Conservation (phyloP, 1,140 invertebrate genomes). For the Lysiphlebus fabarum region DNA sequence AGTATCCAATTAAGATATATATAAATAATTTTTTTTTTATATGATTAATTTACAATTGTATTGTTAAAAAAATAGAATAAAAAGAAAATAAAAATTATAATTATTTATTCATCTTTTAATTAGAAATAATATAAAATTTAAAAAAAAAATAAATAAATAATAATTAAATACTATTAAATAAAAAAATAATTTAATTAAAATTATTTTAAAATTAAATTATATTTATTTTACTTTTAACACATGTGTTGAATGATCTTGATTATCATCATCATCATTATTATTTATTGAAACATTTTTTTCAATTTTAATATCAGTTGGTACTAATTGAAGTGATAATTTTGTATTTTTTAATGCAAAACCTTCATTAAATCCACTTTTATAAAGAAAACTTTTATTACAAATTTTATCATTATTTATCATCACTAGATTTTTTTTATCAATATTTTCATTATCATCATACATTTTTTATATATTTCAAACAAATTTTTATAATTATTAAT, state of each 20-base stretch:
- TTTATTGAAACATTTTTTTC: slow-evolving; percentile 15
- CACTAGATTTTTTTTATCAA: too few relatives aligned
- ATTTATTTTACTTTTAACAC: background rate
- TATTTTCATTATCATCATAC: slow-evolving; percentile 7
- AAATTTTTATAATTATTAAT: background rate
- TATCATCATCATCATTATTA: slow-evolving; percentile 12
- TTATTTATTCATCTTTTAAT: background rate
- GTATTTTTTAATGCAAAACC: slow-evolving; percentile 46
- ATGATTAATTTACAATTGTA: background rate
- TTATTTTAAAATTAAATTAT: slow-evolving; percentile 10
- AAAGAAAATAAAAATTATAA: background rate
- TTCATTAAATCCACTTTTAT: slow-evolving; percentile 34
- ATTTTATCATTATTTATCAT: slow-evolving; percentile 16
- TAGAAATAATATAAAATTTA: background rate
- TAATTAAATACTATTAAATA: background rate
- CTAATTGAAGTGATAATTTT: slow-evolving; percentile 40
- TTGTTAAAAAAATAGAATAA: background rate
- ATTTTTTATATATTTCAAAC: slow-evolving; percentile 13
- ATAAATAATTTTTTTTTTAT: background rate
- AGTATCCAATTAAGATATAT: slow-evolving; percentile 18
- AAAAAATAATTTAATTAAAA: background rate
- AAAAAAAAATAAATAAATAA: slow-evolving; percentile 1
- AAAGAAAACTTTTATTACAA: slow-evolving; percentile 45
- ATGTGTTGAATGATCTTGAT: slow-evolving; percentile 18
- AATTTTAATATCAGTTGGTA: slow-evolving; percentile 34